Base-by-base conservation (phyloP, 2,113 vertebrate species). In the Cygnus buccinator region DNA sequence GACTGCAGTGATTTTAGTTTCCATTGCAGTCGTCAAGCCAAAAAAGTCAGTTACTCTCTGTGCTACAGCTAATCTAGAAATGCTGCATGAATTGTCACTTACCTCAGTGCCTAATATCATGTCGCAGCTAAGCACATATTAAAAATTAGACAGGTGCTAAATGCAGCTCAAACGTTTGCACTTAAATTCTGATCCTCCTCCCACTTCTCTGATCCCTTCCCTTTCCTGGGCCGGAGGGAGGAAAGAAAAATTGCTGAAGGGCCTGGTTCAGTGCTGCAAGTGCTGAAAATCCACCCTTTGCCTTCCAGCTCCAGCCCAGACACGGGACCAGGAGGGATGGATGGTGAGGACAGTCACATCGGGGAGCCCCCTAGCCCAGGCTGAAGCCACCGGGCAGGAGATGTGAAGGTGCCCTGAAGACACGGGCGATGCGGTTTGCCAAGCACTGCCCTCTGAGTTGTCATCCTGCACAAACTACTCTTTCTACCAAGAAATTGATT, bases 141-240 rank as follows among this genome's bases (percentile, higher is more conserved):
- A 93, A 89, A 93, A 89, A 89, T 63, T 37, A 97, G 90, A 86
- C 92, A 96, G 93, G 93, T 93, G 91, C 87, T 96, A 97, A 96
- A 97, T 76, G 84, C 81, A 85, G 84, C 84, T 96, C 94, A 91
- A 93, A 95, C 62, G 78, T 80, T 94, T 85, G 87, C 74, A 84
- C 78, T 91, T 65, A 37, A 3, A 43, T 11, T 44, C 57, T 35
- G 95, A 86, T 77, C 73, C 54, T 57, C 68, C 61, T 87, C 70
- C 37, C 61, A 19, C 73, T 59, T 66, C 87, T 62, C 48, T 31
- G 18, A 68, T 78, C 35, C 19, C 33, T 26, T 89, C 57, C 35
- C 22, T 72, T n/a, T n/a, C 70, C 81, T 6, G 2, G 4, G 29
- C 50, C 1, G 0, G 88, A 33, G 65, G 8, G 84, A 78, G 62